Evolutionary conservation across 2,797 vertebrate species (phyloP).

Genomic region (Tinamus major): DNA sequence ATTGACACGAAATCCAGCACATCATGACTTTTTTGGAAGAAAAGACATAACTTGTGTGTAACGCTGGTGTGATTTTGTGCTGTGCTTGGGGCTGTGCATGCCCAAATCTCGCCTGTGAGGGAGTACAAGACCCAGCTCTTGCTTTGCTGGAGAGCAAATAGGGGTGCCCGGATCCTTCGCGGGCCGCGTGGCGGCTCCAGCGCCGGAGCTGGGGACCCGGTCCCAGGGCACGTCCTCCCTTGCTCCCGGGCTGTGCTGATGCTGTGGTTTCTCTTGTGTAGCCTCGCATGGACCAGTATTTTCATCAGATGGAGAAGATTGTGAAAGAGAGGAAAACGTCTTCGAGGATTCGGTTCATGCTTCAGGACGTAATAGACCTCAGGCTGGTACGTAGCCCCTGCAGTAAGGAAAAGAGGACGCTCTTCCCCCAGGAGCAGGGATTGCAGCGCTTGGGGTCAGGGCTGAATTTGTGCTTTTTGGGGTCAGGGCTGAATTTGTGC

Average conservation of each 20-base stretch:
- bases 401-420: neutral
- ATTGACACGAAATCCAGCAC: neutral
- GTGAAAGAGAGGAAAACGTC: constrained; percentile 98
- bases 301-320: constrained; percentile 99
- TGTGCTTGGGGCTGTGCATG: neutral
- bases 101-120: rapidly evolving
- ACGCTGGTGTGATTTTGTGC: neutral
- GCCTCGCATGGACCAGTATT: constrained; percentile 99
- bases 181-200: neutral
- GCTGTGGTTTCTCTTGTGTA: constrained; percentile 66
- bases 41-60: neutral
- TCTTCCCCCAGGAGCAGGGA: neutral
- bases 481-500: neutral
- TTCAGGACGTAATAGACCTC: constrained; percentile 96
- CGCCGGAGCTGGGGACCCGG: rapidly evolving
- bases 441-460: neutral
- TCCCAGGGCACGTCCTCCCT: neutral
- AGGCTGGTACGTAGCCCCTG: constrained; percentile 87
- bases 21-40: neutral
- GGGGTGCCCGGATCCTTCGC: neutral
- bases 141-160: neutral
- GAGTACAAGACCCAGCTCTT: rapidly evolving
- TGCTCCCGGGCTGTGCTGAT: neutral
- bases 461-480: no score
- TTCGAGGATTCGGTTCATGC: constrained; percentile 97